phyloP scores from a whole-genome alignment of 1,140 invertebrate genomes.

The Chelonus insularis region DNA sequence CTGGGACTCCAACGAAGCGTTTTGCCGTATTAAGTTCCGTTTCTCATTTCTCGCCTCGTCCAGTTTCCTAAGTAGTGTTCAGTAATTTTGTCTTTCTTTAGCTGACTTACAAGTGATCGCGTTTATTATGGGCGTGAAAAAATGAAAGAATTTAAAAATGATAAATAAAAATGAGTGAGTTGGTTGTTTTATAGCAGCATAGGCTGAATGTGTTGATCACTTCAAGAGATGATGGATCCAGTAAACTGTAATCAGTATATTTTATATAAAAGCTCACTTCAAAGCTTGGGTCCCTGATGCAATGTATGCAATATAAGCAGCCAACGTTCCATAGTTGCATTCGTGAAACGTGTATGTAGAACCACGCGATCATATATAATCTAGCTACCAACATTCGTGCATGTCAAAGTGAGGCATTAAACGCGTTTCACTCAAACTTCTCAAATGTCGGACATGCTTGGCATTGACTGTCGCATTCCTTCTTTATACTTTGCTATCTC shows the following conservation, averaged over 20 bases:
- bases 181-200: too few relatives aligned
- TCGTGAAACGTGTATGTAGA: slow-evolving; percentile 11
- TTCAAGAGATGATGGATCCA: too few relatives aligned
- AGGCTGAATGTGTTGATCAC: too few relatives aligned
- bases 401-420: slow-evolving; percentile 31
- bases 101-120: background rate
- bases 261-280: too few relatives aligned
- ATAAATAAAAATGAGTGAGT: too few relatives aligned
- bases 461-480: slow-evolving; percentile 24
- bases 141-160: too few relatives aligned
- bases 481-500: slow-evolving; percentile 23
- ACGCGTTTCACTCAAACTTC: slow-evolving; percentile 34
- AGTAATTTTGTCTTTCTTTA: background rate
- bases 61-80: background rate
- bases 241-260: too few relatives aligned
- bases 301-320: background rate
- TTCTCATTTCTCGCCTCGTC: background rate
- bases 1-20: background rate
- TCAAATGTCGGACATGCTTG: slow-evolving; percentile 29
- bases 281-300: background rate
- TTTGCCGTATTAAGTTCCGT: background rate
- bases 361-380: slow-evolving; percentile 25
- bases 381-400: slow-evolving; percentile 26
- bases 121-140: too few relatives aligned
- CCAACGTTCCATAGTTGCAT: slow-evolving; percentile 7